A percentile compares a stretch with the other conserved stretches of the same genome.
phyloP scores from a whole-genome alignment of 37 sponge, comb jelly and placozoan species.

The Halisarca cf. caerulea region DNA sequence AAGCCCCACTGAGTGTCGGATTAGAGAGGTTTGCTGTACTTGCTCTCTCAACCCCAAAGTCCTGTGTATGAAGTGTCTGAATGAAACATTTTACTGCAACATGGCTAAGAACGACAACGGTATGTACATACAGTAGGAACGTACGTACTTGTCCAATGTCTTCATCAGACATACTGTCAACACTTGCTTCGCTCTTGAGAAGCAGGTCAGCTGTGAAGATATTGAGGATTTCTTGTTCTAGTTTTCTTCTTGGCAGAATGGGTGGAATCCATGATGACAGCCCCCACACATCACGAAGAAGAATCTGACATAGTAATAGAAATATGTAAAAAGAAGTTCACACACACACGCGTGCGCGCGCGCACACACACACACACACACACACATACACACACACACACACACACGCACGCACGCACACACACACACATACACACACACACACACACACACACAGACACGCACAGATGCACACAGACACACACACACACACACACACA shows the following conservation, averaged over 20 bases:
- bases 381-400: slow-evolving; percentile 7
- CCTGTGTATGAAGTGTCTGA: too few relatives aligned
- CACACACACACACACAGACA: background rate
- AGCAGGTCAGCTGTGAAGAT: background rate
- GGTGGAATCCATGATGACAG: background rate
- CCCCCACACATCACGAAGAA: slow-evolving; percentile 13
- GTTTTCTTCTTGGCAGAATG: background rate
- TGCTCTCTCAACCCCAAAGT: too few relatives aligned
- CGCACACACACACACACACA: background rate
- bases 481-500: slow-evolving; percentile 17
- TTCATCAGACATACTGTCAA: background rate
- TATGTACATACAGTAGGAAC: background rate
- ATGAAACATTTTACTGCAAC: too few relatives aligned
- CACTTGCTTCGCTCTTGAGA: background rate
- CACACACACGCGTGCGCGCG: background rate
- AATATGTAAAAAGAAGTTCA: background rate
- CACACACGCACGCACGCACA: background rate
- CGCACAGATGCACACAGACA: background rate
- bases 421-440: slow-evolving; percentile 8
- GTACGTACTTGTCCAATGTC: background rate
- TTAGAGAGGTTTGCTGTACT: too few relatives aligned
- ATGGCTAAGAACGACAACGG: background rate
- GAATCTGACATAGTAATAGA: background rate
- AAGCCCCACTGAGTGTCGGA: too few relatives aligned
- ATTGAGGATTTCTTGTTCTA: background rate